phyloP scores from a whole-genome alignment of 2,888 invertebrate species.

The Trachelus troglodyta region DNA sequence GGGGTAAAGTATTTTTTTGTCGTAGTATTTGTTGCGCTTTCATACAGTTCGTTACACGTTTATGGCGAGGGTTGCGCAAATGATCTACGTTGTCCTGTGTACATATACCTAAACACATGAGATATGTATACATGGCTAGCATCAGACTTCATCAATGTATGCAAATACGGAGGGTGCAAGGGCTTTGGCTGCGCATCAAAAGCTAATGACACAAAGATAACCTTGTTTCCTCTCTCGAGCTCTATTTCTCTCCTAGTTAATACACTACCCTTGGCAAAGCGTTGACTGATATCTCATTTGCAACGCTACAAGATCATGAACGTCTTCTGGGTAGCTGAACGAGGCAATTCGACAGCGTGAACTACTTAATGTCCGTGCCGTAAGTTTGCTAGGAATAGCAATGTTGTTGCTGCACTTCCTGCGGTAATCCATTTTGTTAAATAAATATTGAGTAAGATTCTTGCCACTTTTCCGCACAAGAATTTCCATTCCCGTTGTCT shows the following conservation, averaged over 20 bases:
- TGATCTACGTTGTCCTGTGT: background rate
- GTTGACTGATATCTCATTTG: background rate
- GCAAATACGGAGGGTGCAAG: conserved; percentile 41
- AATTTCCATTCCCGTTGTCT: no score
- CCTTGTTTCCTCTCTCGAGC: conserved; percentile 27
- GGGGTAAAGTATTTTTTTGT: background rate
- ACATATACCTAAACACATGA: background rate
- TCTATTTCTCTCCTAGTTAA: background rate
- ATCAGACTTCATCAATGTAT: conserved; percentile 43
- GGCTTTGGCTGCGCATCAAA: conserved; percentile 50
- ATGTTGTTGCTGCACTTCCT: no score
- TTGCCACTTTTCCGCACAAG: no score
- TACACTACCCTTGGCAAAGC: background rate
- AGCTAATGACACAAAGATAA: conserved; percentile 64
- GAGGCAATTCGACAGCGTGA: background rate
- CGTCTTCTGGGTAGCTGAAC: background rate
- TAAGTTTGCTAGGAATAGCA: background rate
- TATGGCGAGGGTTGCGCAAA: background rate
- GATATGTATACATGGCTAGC: background rate
- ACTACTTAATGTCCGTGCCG: background rate
- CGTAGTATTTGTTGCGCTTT: background rate
- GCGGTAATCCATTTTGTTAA: no score
- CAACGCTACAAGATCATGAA: background rate
- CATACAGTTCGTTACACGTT: background rate
- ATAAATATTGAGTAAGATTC: no score